Percentiles rank a stretch among this genome's conserved stretches.
Evolutionary conservation across 2,797 vertebrate genomes (phyloP).

Genomic region (Pipistrellus pipistrellus): DNA sequence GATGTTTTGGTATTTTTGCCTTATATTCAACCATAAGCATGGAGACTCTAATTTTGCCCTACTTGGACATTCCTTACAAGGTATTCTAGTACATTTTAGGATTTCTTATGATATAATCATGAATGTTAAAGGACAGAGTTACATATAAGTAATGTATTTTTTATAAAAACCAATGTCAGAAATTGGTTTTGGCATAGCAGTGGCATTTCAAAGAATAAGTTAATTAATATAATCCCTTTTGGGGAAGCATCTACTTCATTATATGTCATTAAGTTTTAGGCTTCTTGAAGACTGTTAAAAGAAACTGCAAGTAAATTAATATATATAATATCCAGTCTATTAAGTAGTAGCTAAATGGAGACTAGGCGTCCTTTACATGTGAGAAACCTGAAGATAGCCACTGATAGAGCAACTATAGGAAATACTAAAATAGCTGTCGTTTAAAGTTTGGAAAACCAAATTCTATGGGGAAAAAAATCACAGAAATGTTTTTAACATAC

Average conservation of each 20-base stretch:
- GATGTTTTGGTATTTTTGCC: not conserved
- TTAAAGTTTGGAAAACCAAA: not conserved
- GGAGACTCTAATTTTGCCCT: not conserved
- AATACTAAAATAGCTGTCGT: not conserved
- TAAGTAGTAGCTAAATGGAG: not conserved
- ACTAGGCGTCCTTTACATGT: not conserved
- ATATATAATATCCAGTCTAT: not conserved
- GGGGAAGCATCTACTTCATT: conserved; percentile 44
- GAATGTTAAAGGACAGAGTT: not conserved
- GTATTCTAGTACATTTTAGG: not conserved
- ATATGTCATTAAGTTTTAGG: conserved; percentile 4
- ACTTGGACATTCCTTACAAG: not conserved
- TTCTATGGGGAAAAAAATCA: not conserved
- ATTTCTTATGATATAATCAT: conserved; percentile 41
- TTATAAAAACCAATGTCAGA: not conserved
- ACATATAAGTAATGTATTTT: conserved; percentile 7
- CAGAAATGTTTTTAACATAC: not conserved
- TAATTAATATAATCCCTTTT: not conserved
- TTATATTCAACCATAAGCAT: not conserved
- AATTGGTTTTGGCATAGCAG: not conserved
- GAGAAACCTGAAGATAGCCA: not conserved
- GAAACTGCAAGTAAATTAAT: conserved; percentile 8
- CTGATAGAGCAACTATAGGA: not conserved
- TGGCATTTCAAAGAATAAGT: conserved; percentile 24
- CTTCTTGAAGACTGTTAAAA: conserved; percentile 28